Percentiles rank a stretch among this genome's conserved stretches.
These are phyloP conservation scores for Campaea margaritaria DNA, from an alignment of 2,888 invertebrate species.

Conservation along the genomic window DNA sequence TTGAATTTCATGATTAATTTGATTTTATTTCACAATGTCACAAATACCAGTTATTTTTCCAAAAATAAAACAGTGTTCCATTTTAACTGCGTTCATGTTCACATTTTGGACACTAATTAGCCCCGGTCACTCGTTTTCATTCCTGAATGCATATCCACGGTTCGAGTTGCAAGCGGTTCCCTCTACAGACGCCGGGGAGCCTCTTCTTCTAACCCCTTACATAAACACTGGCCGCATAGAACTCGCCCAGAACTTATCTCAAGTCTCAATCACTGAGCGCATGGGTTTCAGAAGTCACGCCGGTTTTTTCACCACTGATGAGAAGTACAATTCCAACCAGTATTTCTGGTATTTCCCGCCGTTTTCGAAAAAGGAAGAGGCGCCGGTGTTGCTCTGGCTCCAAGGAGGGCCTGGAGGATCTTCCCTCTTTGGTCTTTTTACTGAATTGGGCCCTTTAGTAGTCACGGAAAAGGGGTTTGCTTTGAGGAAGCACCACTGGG, in stretches of 20 bases:
- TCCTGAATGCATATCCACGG: conserved; percentile 69
- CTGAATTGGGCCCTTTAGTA: conserved; percentile 86
- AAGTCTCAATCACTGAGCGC: conserved; percentile 64
- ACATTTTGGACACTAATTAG: conserved; percentile 9
- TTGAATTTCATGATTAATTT: too few relatives aligned
- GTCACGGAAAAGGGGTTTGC: conserved; percentile 69
- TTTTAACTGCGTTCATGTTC: not conserved
- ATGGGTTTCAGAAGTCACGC: conserved; percentile 83
- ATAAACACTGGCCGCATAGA: conserved; percentile 79
- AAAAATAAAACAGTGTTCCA: not conserved
- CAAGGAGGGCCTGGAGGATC: conserved; percentile 86
- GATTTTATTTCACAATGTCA: too few relatives aligned
- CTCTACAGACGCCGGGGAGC: conserved; percentile 60
- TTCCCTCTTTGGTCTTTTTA: conserved; percentile 83
- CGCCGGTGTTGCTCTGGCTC: conserved; percentile 84
- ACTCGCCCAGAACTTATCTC: conserved; percentile 74
- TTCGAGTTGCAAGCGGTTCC: conserved; percentile 56
- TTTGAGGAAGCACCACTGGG: conserved; percentile 84
- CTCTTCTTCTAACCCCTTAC: conserved; percentile 85
- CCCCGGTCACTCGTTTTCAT: conserved; percentile 38
- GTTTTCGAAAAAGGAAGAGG: conserved; percentile 63
- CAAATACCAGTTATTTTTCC: not conserved
- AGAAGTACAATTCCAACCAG: conserved; percentile 82
- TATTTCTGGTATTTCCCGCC: conserved; percentile 89
- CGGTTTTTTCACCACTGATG: conserved; percentile 87